Evolutionary conservation across 1,140 invertebrate species (phyloP).

Genomic region (Solen grandis): DNA sequence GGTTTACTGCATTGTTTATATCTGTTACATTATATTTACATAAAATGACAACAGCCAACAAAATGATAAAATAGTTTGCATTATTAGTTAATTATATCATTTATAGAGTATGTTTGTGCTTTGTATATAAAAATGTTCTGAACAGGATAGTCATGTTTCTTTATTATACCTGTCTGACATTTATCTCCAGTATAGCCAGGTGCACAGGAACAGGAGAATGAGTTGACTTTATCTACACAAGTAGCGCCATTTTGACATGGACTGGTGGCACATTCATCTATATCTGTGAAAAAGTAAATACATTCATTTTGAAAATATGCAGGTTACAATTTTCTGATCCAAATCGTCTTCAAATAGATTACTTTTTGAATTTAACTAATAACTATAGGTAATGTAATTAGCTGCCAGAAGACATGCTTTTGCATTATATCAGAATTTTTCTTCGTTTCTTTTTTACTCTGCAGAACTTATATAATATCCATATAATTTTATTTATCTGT

Average conservation of each 20-base stretch:
- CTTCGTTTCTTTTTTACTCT: neutral
- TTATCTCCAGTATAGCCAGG: neutral
- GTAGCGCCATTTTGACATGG: conserved; percentile 93
- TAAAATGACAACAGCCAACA: too few relatives aligned
- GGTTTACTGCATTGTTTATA: too few relatives aligned
- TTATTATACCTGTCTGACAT: conserved; percentile 31
- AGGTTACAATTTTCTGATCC: neutral
- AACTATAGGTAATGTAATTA: neutral
- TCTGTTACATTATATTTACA: too few relatives aligned
- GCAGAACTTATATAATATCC: neutral
- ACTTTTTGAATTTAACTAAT: neutral
- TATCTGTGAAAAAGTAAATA: neutral
- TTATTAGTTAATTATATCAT: too few relatives aligned
- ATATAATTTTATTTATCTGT: neutral
- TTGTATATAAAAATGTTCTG: too few relatives aligned
- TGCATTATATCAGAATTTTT: neutral
- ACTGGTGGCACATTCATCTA: too few relatives aligned
- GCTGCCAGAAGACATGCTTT: neutral
- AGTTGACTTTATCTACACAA: conserved; percentile 81
- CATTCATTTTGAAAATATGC: neutral
- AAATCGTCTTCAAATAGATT: neutral
- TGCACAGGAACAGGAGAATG: conserved; percentile 10
- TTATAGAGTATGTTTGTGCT: too few relatives aligned
- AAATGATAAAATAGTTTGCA: too few relatives aligned
- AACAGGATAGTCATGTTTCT: too few relatives aligned